Evolutionary conservation across 2,113 vertebrate genomes (phyloP).

Genomic region (Zootoca vivipara): DNA sequence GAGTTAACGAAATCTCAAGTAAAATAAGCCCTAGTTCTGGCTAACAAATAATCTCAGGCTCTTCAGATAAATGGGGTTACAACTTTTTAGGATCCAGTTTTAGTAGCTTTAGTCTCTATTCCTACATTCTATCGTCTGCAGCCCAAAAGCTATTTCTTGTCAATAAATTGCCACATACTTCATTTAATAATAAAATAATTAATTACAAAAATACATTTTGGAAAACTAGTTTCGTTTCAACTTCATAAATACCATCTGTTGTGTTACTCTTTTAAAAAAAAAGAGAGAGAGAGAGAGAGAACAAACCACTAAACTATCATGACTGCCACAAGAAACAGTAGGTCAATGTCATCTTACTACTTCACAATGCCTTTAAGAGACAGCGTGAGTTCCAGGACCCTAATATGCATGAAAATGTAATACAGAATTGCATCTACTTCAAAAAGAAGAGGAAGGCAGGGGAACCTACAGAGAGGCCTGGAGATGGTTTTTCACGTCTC

Average conservation of each 20-base stretch:
- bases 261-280: background rate
- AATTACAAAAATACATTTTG: conserved; percentile 43
- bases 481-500: background rate
- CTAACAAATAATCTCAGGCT: background rate
- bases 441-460: background rate
- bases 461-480: background rate
- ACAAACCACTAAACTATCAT: too few species aligned
- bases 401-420: background rate
- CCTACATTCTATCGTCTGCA: background rate
- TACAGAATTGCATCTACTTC: background rate
- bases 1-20: background rate
- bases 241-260: conserved; percentile 19
- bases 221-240: conserved; percentile 13
- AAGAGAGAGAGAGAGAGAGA: background rate
- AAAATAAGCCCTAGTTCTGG: background rate
- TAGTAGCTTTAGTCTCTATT: conserved; percentile 11
- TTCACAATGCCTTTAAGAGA: background rate
- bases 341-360: background rate
- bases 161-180: conserved; percentile 18
- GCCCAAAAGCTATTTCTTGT: background rate
- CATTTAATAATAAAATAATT: conserved; percentile 16
- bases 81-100: background rate
- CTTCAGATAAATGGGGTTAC: background rate
- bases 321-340: background rate
- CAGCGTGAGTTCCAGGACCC: background rate